Conservation (phyloP, 1,140 invertebrate species). For the Atta cephalotes region DNA sequence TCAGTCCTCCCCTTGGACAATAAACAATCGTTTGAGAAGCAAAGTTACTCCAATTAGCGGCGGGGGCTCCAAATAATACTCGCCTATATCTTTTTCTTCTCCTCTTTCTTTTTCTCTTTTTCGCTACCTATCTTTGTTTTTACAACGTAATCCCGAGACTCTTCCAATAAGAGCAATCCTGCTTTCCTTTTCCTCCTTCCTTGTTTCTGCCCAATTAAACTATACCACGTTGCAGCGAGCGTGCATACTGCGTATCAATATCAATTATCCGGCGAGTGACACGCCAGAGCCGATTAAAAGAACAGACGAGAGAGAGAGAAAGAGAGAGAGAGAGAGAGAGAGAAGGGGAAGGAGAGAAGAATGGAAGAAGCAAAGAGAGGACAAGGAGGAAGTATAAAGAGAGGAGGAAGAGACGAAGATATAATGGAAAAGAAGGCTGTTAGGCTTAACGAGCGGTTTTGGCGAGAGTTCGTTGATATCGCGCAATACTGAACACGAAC, state of each 20-base stretch:
- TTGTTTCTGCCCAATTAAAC: conserved; percentile 73
- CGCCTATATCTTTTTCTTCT: background rate
- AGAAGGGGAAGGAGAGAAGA: background rate
- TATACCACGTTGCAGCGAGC: conserved; percentile 62
- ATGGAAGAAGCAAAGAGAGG: conserved; percentile 12
- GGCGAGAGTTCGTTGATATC: conserved; percentile 44
- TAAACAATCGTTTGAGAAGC: conserved; percentile 73
- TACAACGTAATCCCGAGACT: conserved; percentile 68
- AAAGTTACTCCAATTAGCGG: conserved; percentile 75
- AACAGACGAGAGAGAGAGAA: conserved; percentile 53
- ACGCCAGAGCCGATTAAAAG: conserved; percentile 63
- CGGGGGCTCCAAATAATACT: conserved; percentile 69
- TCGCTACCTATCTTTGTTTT: conserved; percentile 60
- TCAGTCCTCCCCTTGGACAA: conserved; percentile 60
- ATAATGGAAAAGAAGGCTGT: conserved; percentile 64
- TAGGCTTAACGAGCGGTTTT: conserved; percentile 65
- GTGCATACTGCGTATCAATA: conserved; percentile 73
- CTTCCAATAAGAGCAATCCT: conserved; percentile 67
- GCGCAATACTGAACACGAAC: background rate
- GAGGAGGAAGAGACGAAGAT: conserved; percentile 38
- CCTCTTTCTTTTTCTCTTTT: background rate
- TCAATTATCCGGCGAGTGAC: conserved; percentile 74
- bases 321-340: background rate
- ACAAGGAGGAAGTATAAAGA: conserved; percentile 14
- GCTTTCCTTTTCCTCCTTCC: conserved; percentile 59